Percentiles rank a stretch among this genome's conserved stretches.
Conservation (phyloP, 2,113 vertebrate genomes). For the Daphoenositta chrysoptera region DNA sequence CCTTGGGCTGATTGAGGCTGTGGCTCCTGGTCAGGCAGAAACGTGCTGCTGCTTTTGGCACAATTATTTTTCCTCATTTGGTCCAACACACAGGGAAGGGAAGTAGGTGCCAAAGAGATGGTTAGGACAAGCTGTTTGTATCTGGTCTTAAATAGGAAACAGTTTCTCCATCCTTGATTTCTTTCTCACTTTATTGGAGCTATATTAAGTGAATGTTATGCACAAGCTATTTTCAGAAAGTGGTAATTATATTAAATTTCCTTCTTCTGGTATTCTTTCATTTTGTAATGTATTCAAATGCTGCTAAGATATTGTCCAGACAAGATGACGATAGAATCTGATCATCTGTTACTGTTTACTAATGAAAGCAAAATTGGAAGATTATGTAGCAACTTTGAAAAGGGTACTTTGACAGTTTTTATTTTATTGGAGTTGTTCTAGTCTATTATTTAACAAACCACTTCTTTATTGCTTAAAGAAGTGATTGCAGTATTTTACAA, state of each 20-base stretch:
- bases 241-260: slow-evolving; percentile 43
- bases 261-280: slow-evolving; percentile 35
- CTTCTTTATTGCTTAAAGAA: slow-evolving; percentile 60
- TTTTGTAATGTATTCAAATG: slow-evolving; percentile 49
- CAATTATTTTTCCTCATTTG: neutral
- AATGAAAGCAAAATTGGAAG: slow-evolving; percentile 60
- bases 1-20: neutral
- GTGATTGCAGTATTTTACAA: slow-evolving; percentile 46
- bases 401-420: slow-evolving; percentile 40
- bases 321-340: slow-evolving; percentile 51
- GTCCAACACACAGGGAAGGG: neutral
- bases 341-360: slow-evolving; percentile 60
- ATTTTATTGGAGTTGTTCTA: slow-evolving; percentile 51
- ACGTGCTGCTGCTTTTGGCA: neutral
- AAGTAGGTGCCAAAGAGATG: neutral
- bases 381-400: slow-evolving; percentile 48
- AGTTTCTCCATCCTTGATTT: slow-evolving; percentile 9
- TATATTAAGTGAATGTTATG: slow-evolving; percentile 40
- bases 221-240: slow-evolving; percentile 40
- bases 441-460: slow-evolving; percentile 60
- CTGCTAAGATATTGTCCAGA: slow-evolving; percentile 57
- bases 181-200: slow-evolving; percentile 22
- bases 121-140: slow-evolving; percentile 20
- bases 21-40: neutral
- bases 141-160: slow-evolving; percentile 3